A percentile compares a stretch with the other conserved stretches of the same genome.
These are phyloP conservation scores for Centruroides sculpturatus DNA, from an alignment of 1,140 invertebrate species.

Conservation along the genomic window DNA sequence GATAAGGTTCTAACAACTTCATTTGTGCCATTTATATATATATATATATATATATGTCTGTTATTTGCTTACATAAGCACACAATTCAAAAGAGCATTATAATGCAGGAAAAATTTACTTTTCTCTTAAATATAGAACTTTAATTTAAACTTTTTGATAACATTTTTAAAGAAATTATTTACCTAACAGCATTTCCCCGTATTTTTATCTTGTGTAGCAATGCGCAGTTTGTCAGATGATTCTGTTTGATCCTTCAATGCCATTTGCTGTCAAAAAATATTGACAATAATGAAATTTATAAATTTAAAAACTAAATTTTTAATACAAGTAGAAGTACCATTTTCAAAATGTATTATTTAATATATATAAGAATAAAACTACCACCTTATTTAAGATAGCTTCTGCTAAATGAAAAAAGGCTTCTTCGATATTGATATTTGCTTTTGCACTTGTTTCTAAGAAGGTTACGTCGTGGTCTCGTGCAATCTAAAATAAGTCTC, in stretches of 20 bases:
- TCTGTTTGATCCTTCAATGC: constrained; percentile 18
- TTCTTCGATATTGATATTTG: constrained; percentile 93
- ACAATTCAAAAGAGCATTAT: no score
- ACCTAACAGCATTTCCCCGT: constrained; percentile 17
- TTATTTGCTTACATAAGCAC: no score
- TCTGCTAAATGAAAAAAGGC: constrained; percentile 94
- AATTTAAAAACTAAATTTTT: background rate
- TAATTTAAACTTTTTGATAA: no score
- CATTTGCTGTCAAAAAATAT: constrained; percentile 11
- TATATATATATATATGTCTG: no score
- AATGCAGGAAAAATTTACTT: no score
- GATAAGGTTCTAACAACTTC: no score
- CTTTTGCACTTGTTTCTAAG: constrained; percentile 97
- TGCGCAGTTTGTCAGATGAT: constrained; percentile 17
- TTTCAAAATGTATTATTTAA: no score
- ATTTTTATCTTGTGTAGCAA: constrained; percentile 16
- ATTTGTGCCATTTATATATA: no score
- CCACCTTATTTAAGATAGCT: constrained; percentile 74
- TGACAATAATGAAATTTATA: background rate
- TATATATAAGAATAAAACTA: no score
- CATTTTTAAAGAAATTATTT: no score
- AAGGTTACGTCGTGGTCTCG: constrained; percentile 93
- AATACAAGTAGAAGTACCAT: no score
- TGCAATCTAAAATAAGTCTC: constrained; percentile 49
- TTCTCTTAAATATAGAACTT: no score